Evolutionary conservation across 2,888 invertebrate species (phyloP).

Genomic region (Macaria notata): DNA sequence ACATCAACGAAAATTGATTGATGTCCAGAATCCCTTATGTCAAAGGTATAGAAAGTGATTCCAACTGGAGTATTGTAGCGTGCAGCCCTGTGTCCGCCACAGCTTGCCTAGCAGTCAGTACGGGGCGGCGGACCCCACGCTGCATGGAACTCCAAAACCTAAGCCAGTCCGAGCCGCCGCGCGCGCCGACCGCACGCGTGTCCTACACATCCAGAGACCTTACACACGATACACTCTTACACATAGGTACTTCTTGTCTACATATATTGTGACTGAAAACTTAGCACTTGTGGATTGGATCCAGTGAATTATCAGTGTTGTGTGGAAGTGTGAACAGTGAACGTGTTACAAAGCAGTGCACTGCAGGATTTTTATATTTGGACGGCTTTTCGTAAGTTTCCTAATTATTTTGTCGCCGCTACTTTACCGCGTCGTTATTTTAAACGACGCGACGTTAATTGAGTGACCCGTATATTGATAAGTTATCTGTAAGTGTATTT

Average conservation of each 20-base stretch:
- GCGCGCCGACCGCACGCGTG: slow-evolving; percentile 11
- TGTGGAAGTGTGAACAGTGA: slow-evolving; percentile 38
- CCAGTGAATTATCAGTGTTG: slow-evolving; percentile 34
- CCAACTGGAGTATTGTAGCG: neutral
- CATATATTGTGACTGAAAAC: too few species aligned
- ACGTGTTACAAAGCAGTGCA: slow-evolving; percentile 21
- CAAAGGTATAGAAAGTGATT: too few species aligned
- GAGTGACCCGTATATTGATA: too few species aligned
- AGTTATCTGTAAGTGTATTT: too few species aligned
- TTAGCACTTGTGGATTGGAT: too few species aligned
- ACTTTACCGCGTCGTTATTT: too few species aligned
- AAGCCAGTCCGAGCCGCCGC: slow-evolving; percentile 11
- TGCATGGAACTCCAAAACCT: neutral
- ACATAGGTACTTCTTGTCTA: too few species aligned
- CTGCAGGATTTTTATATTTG: slow-evolving; percentile 34
- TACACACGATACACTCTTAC: too few species aligned
- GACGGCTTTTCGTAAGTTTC: slow-evolving; percentile 36
- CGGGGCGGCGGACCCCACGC: slow-evolving; percentile 1
- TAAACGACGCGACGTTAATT: too few species aligned
- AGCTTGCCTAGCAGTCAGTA: slow-evolving; percentile 22
- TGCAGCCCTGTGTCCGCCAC: slow-evolving; percentile 25
- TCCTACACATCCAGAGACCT: neutral
- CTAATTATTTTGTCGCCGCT: neutral
- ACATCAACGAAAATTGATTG: too few species aligned
- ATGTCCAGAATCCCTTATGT: too few species aligned